Evolutionary conservation across 35 echinoderm and acorn worm species (phyloP).

Genomic region (Patiria miniata): DNA sequence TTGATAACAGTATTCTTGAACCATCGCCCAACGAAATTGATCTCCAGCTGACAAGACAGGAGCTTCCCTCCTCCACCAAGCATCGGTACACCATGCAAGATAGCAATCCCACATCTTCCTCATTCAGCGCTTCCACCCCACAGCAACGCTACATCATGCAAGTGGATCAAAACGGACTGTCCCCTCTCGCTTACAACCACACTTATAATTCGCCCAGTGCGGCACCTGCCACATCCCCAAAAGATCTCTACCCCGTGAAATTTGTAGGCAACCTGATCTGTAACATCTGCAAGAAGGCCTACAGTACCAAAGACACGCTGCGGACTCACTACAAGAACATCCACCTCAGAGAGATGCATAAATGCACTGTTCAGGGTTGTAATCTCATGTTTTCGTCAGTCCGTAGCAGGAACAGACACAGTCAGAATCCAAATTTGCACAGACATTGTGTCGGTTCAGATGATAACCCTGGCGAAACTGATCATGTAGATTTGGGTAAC

Average conservation of each 20-base stretch:
- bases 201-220: not conserved
- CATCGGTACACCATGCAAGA: not conserved
- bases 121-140: not conserved
- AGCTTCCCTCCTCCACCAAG: not conserved
- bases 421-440: conserved; percentile 47
- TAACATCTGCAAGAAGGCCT: conserved; percentile 44
- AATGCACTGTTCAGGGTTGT: conserved; percentile 49
- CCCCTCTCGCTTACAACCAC: not conserved
- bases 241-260: conserved; percentile 7
- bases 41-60: not conserved
- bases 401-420: conserved; percentile 42
- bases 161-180: not conserved
- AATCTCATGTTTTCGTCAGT: conserved; percentile 50
- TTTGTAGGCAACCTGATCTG: conserved; percentile 32
- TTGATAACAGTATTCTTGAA: not conserved
- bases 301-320: conserved; percentile 35
- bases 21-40: not conserved
- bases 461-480: not conserved
- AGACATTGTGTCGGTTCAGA: not conserved
- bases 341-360: conserved; percentile 44
- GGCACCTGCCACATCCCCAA: not conserved
- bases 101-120: not conserved
- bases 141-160: conserved; percentile 17
- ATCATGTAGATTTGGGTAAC: not conserved
- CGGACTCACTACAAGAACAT: conserved; percentile 47